Evolutionary conservation across 2,797 vertebrate genomes (phyloP), one percentile per base, ranked within the genome.

Genomic region (Acrossocheilus wenchowensis): DNA sequence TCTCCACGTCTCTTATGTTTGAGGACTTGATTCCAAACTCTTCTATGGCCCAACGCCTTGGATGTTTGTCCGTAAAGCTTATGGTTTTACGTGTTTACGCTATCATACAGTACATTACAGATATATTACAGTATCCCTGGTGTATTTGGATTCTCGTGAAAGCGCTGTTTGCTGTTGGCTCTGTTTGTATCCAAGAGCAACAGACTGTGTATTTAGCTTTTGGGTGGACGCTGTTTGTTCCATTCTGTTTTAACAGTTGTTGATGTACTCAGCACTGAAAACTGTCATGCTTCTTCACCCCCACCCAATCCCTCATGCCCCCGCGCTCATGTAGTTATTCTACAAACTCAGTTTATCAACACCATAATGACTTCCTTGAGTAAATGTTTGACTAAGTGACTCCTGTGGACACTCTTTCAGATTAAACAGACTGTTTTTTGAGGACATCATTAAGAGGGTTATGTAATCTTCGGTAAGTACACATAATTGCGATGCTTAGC

Each of bases 321-420:
- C 69, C 5, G 54, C 69, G 39, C 79, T 84, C 73, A 78, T 45
- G 74, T n/a, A 26, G 57, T 64, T 74, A 66, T 69, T 81, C 52
- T 43, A 45, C 81, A 71, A 41, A 36, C 34, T 80, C 36, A 23
- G 83, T 87, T 87, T 87, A 81, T 88, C 50, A 82, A 82, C 78
- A 86, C 80, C 71, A 73, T 84, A 66, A 84, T 87, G 78, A 86
- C 86, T 84, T 79, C 71, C 66, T 62, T 83, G 78, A 75, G 91
- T 90, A 89, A 91, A 91, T 91, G 87, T 91, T 90, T 90, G 89
- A 68, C 41, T 21, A 64, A 78, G 82, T 73, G 75, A 86, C 84
- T 88, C 77, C 84, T 87, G 87, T 85, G 62, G 86, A 86, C 26
- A 50, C 69, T 54, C 64, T 75, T 84, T 48, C 34, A 86, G 78